A percentile compares a stretch with the other conserved stretches of the same genome.
Conservation (phyloP, 2,797 vertebrate genomes). For the Tachyglossus aculeatus region DNA sequence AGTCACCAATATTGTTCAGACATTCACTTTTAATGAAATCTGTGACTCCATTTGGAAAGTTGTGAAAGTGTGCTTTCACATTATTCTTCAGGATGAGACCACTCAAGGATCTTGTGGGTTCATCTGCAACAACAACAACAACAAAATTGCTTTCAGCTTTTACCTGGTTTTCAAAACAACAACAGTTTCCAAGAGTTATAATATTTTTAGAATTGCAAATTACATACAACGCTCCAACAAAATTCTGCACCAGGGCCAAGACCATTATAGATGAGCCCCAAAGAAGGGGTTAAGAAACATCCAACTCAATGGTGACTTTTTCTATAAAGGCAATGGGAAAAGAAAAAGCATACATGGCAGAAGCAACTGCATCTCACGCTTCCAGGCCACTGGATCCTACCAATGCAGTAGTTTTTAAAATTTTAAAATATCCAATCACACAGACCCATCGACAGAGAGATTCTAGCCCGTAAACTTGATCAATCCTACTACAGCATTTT, state of each 20-base stretch:
- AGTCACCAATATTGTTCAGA: constrained; percentile 94
- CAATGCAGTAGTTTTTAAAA: too few relatives aligned
- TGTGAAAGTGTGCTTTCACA: constrained; percentile 97
- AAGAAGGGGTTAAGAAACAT: too few relatives aligned
- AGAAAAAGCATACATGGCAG: too few relatives aligned
- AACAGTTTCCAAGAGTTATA: constrained; percentile 3
- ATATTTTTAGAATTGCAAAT: not conserved
- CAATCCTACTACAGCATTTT: too few relatives aligned
- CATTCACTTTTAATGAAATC: constrained; percentile 98
- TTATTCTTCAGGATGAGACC: constrained; percentile 98
- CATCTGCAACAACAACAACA: constrained; percentile 83
- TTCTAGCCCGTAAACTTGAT: too few relatives aligned
- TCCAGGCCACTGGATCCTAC: too few relatives aligned
- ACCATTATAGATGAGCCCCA: not conserved
- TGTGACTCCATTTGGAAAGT: constrained; percentile 93
- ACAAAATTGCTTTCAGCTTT: constrained; percentile 23
- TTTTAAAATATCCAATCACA: too few relatives aligned
- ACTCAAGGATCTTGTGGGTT: constrained; percentile 95
- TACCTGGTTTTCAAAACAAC: not conserved
- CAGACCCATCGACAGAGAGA: too few relatives aligned
- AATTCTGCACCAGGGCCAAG: constrained; percentile 5
- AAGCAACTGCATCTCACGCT: too few relatives aligned
- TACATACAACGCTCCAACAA: not conserved
- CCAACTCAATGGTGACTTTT: too few relatives aligned
- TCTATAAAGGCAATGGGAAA: too few relatives aligned